Percentiles rank a stretch among this genome's conserved stretches.
Evolutionary conservation across 1,140 invertebrate species (phyloP).

Genomic region (Scaptomyza graminum): DNA sequence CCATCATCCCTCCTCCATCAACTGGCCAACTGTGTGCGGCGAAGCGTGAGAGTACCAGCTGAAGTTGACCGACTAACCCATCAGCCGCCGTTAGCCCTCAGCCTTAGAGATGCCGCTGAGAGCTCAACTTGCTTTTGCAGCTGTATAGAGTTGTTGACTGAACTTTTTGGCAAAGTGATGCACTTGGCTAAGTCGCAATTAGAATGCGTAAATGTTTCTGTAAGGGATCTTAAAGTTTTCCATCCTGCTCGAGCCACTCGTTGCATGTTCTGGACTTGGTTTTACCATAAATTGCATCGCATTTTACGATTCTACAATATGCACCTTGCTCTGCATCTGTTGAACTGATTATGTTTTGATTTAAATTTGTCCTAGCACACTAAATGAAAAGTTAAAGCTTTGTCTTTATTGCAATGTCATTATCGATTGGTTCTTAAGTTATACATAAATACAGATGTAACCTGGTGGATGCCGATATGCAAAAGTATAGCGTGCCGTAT

Average conservation of each 20-base stretch:
- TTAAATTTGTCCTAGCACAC: too few species aligned
- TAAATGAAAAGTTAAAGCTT: too few species aligned
- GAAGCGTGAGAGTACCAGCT: constrained; percentile 47
- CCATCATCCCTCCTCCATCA: not conserved
- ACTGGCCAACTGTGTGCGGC: constrained; percentile 34
- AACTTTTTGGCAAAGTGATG: constrained; percentile 51
- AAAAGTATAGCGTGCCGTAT: too few species aligned
- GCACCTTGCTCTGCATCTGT: too few species aligned
- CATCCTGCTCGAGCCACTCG: constrained; percentile 26
- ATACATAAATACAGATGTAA: too few species aligned
- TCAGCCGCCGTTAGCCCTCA: constrained; percentile 1
- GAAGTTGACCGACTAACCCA: constrained; percentile 51
- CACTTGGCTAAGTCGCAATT: constrained; percentile 46
- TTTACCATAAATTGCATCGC: not conserved
- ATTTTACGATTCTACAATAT: not conserved
- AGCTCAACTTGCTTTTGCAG: constrained; percentile 36
- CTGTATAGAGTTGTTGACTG: constrained; percentile 49
- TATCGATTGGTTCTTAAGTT: too few species aligned
- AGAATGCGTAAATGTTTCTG: constrained; percentile 49
- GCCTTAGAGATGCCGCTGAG: constrained; percentile 8
- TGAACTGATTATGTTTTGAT: too few species aligned
- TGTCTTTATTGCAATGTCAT: too few species aligned
- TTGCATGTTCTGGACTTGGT: not conserved
- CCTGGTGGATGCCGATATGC: too few species aligned
- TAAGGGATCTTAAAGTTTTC: constrained; percentile 37